phyloP scores from a whole-genome alignment of 2,113 vertebrate species.

The Candoia aspera region DNA sequence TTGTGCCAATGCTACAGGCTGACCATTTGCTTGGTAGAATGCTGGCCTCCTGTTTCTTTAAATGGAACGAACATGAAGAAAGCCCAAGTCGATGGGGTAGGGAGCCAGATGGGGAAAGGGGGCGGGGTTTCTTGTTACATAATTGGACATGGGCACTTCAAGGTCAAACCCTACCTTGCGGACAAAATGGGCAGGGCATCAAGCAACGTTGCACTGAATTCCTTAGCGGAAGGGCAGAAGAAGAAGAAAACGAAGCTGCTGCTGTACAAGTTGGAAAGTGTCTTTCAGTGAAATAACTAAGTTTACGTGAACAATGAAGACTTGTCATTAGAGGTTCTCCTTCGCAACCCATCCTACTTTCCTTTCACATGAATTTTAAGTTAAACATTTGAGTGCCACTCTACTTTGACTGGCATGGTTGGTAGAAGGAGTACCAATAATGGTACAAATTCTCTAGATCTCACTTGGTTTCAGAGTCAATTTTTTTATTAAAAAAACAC shows the following conservation, averaged over 20 bases:
- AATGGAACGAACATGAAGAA: too few relatives aligned
- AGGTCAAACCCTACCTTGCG: not conserved
- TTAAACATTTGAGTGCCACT: not conserved
- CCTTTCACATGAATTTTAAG: not conserved
- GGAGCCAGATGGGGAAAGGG: too few relatives aligned
- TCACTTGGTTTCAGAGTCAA: not conserved
- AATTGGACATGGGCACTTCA: too few relatives aligned
- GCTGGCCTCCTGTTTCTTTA: too few relatives aligned
- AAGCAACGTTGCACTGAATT: not conserved
- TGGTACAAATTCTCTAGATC: not conserved
- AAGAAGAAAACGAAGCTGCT: not conserved
- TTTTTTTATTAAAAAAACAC: not conserved
- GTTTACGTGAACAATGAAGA: not conserved
- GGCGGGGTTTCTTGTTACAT: too few relatives aligned
- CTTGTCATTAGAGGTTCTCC: not conserved
- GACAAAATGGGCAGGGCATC: not conserved
- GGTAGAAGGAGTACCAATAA: not conserved
- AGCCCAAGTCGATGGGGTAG: too few relatives aligned
- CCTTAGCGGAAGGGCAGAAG: not conserved
- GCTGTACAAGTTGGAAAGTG: not conserved
- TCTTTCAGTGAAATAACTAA: not conserved
- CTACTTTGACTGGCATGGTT: not conserved
- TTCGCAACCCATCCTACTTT: not conserved
- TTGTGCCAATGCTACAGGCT: too few relatives aligned
- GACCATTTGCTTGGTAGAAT: too few relatives aligned